Conservation (phyloP, 2,888 invertebrate species). For the Sylvicola cinctus region DNA sequence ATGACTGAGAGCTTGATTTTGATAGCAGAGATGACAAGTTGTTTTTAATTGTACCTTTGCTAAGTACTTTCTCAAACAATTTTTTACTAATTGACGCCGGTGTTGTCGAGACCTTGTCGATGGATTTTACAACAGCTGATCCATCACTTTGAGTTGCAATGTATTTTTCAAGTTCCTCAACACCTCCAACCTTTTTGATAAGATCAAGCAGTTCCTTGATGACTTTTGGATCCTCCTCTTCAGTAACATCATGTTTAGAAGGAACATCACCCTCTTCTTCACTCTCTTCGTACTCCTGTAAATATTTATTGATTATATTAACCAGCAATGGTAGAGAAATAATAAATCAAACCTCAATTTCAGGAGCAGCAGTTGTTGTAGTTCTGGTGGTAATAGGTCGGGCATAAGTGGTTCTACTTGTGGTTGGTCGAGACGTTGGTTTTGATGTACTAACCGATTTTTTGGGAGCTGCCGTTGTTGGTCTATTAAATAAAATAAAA, state of each 20-base stretch:
- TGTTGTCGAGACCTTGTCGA: constrained; percentile 26
- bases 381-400: constrained; percentile 29
- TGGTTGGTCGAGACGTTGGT: constrained; percentile 12
- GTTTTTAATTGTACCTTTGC: constrained; percentile 5
- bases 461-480: constrained; percentile 24
- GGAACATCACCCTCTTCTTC: constrained; percentile 24
- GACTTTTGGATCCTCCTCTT: constrained; percentile 30
- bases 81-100: constrained; percentile 50
- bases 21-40: neutral
- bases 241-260: constrained; percentile 7
- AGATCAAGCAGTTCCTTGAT: constrained; percentile 67
- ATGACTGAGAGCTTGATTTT: neutral
- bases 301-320: neutral
- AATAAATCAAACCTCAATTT: constrained; percentile 12
- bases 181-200: constrained; percentile 72
- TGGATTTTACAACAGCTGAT: constrained; percentile 25
- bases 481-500: constrained; percentile 19
- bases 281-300: constrained; percentile 24
- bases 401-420: constrained; percentile 26
- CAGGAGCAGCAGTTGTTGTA: constrained; percentile 22
- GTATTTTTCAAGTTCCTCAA: constrained; percentile 70
- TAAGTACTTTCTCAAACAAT: constrained; percentile 54
- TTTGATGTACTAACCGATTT: constrained; percentile 6
- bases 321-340: neutral
- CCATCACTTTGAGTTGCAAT: constrained; percentile 33